phyloP scores from a whole-genome alignment of 2,888 invertebrate genomes.

The Cataglyphis cursor region DNA sequence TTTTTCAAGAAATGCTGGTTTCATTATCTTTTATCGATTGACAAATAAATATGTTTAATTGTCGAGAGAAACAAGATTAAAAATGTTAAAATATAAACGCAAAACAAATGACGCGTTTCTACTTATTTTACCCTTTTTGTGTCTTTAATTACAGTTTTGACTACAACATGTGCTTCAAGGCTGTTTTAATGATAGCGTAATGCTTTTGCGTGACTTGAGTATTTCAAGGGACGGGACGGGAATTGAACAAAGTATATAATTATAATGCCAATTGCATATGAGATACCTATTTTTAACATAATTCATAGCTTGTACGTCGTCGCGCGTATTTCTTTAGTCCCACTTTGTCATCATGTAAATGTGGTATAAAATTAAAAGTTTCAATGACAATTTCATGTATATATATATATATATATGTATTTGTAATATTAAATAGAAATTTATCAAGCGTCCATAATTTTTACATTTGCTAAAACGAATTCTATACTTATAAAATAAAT shows the following conservation, averaged over 20 bases:
- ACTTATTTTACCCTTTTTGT: conserved; percentile 35
- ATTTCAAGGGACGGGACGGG: background rate
- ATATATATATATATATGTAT: background rate
- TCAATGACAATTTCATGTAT: background rate
- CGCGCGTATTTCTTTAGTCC: conserved; percentile 4
- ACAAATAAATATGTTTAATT: background rate
- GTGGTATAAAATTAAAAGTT: conserved; percentile 32
- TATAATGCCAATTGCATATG: conserved; percentile 36
- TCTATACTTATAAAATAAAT: conserved; percentile 15
- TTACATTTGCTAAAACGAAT: conserved; percentile 4
- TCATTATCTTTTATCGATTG: background rate
- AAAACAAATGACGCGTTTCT: conserved; percentile 22
- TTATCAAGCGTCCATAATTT: conserved; percentile 34
- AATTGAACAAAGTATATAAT: conserved; percentile 43
- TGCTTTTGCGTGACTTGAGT: conserved; percentile 47
- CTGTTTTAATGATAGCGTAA: conserved; percentile 46
- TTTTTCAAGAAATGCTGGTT: background rate
- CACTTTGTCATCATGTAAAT: conserved; percentile 22
- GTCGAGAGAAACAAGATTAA: conserved; percentile 1
- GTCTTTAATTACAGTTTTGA: conserved; percentile 47
- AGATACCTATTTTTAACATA: conserved; percentile 50
- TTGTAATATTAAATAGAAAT: conserved; percentile 23
- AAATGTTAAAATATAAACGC: background rate
- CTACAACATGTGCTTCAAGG: conserved; percentile 42
- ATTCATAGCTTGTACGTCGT: conserved; percentile 33